A percentile compares a stretch with the other conserved stretches of the same genome.
These are phyloP conservation scores for Drosophila littoralis DNA, from an alignment of 1,140 invertebrate species.

Conservation along the genomic window DNA sequence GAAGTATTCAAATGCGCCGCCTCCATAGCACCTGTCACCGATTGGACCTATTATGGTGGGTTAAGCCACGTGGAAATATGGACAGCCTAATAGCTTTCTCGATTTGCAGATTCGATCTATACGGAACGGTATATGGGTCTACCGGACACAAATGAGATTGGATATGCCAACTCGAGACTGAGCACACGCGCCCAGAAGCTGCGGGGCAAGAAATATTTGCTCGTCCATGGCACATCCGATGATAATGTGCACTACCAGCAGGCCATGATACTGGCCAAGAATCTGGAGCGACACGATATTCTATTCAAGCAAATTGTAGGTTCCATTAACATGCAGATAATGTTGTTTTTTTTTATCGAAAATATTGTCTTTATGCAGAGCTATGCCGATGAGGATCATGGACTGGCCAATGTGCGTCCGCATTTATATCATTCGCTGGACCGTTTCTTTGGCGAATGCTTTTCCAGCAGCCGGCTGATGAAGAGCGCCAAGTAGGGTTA, in stretches of 20 bases:
- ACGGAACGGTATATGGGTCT: slow-evolving; percentile 97
- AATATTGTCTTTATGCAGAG: slow-evolving; percentile 87
- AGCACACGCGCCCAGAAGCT: slow-evolving; percentile 88
- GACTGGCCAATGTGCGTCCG: slow-evolving; percentile 89
- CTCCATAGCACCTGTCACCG: slow-evolving; percentile 96
- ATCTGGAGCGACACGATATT: slow-evolving; percentile 93
- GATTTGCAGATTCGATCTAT: slow-evolving; percentile 94
- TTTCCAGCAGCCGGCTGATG: slow-evolving; percentile 81
- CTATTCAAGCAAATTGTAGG: slow-evolving; percentile 95
- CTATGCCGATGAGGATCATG: slow-evolving; percentile 97
- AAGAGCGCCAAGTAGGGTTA: slow-evolving; percentile 66
- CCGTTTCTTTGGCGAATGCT: slow-evolving; percentile 93
- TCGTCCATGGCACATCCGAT: slow-evolving; percentile 96
- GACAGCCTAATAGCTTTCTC: neutral
- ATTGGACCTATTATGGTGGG: slow-evolving; percentile 94
- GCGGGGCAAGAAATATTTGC: slow-evolving; percentile 91
- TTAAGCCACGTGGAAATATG: neutral
- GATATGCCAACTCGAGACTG: slow-evolving; percentile 92
- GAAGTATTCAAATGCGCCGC: slow-evolving; percentile 94
- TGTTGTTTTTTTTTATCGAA: neutral
- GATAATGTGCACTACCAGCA: slow-evolving; percentile 99
- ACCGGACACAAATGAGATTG: slow-evolving; percentile 90
- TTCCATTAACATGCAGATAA: neutral
- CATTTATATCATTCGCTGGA: slow-evolving; percentile 96
- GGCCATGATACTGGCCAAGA: slow-evolving; percentile 94